These are phyloP conservation scores for Unio delphinus DNA, from an alignment of 2,888 invertebrate species.

Conservation along the genomic window DNA sequence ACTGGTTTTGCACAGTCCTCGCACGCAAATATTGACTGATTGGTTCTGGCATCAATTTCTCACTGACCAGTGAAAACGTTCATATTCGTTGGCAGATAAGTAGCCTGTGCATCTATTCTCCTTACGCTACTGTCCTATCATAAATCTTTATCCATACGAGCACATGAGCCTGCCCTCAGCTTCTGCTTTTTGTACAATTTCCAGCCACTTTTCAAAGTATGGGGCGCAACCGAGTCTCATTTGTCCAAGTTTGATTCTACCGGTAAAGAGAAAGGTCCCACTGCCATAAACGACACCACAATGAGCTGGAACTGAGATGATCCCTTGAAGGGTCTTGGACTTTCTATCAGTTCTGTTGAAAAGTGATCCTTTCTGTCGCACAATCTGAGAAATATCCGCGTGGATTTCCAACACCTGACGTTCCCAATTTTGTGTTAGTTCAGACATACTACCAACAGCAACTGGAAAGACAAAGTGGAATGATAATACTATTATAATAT, in stretches of 20 bases:
- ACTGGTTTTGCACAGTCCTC: too few species aligned
- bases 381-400: constrained; percentile 47
- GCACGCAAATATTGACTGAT: too few species aligned
- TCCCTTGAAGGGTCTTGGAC: constrained; percentile 38
- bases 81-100: too few species aligned
- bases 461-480: constrained; percentile 37
- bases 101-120: too few species aligned
- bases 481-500: too few species aligned
- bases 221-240: constrained; percentile 52
- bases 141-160: constrained; percentile 14
- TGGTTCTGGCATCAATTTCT: too few species aligned
- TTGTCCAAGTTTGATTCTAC: constrained; percentile 52
- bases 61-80: too few species aligned
- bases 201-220: constrained; percentile 54
- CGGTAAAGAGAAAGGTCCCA: constrained; percentile 57
- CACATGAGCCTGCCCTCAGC: constrained; percentile 42
- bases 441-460: constrained; percentile 47
- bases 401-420: constrained; percentile 42
- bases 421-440: constrained; percentile 29
- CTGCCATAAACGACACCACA: constrained; percentile 47
- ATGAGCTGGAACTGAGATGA: constrained; percentile 42
- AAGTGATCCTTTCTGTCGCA: constrained; percentile 42
- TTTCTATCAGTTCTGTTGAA: constrained; percentile 24
- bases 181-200: constrained; percentile 35
- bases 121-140: too few species aligned